Evolutionary conservation across 2,113 vertebrate genomes (phyloP).

Genomic region (Caracal caracal): DNA sequence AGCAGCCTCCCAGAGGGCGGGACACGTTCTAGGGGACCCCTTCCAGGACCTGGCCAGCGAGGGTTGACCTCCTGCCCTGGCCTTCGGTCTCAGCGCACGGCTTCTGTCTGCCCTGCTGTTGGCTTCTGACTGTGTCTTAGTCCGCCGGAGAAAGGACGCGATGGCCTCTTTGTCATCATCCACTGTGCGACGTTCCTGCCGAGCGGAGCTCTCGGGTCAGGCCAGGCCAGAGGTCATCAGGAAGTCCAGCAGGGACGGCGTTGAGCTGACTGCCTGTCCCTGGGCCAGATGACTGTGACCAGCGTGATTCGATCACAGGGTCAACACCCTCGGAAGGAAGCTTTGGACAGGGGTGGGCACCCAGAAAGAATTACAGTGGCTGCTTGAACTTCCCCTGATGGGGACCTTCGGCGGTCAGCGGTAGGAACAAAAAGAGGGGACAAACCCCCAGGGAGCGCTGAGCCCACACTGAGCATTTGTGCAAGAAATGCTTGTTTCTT

Average conservation of each 20-base stretch:
- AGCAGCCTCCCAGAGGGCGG: neutral
- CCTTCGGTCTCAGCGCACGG: accelerated
- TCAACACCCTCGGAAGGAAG: neutral
- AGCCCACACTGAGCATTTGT: neutral
- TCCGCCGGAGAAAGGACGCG: accelerated
- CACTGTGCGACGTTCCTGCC: accelerated
- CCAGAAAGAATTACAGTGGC: too few relatives aligned
- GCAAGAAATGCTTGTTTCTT: accelerated
- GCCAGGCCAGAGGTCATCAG: neutral
- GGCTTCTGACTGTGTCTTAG: accelerated
- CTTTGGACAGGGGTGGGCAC: neutral
- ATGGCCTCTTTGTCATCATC: too few relatives aligned
- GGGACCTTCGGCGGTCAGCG: neutral
- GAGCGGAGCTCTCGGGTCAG: neutral
- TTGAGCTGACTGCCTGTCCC: neutral
- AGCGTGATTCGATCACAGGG: accelerated
- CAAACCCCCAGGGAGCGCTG: neutral
- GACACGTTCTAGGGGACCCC: accelerated
- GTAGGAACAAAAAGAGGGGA: neutral
- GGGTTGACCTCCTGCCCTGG: accelerated
- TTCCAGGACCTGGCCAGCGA: accelerated
- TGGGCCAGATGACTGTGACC: neutral
- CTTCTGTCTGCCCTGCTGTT: neutral
- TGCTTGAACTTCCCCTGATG: neutral
- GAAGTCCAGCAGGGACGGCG: neutral